Evolutionary conservation across 2,888 invertebrate genomes (phyloP), one percentile per base, ranked within the genome.

Genomic region (Linyphia triangularis): DNA sequence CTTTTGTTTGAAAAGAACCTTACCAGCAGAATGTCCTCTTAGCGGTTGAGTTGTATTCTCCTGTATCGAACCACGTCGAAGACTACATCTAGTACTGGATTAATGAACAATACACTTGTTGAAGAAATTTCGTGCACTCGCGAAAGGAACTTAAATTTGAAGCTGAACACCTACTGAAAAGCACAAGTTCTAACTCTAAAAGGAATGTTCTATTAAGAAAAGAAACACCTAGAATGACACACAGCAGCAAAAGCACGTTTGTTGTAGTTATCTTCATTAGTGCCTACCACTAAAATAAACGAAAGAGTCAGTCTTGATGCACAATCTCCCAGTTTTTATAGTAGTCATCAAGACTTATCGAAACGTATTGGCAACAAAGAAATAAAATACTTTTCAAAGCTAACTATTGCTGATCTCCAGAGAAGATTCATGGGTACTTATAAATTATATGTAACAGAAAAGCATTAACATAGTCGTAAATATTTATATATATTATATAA

Each of bases 41-140:
- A 75, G 51, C 59, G 59, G 61, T 63, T 33, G 57, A 61, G 70
- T 72, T 61, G 63, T 70, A 22, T 37, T 73, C 69, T 78, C 69
- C 63, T 78, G 69, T 43, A 61, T 69, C 61, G 70, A 59, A 83
- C 69, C 83, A 83, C 82, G 63, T 69, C 33, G 43, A 43, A 51
- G 28, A 69, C 88, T 83, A 88, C 65, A 72, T 59, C 88, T 88
- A 88, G 70, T 63, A 85, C 88, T 75, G 72, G 81, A 40, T 57
- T 88, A 43, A 88, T 83, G 78, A 83, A 73, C 83, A 88, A 83
- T 83, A 83, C 88, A 63, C 63, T 88, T 69, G 82, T 79, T 24
- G 59, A 28, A 43, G 28, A 65, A 22, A 70, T 79, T 43, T 79
- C 79, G 72, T 85, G 78, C 85, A 85, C 51, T 16, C n/a, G 77